Evolutionary conservation across 2,888 invertebrate species (phyloP).

Genomic region (Apamea anceps): DNA sequence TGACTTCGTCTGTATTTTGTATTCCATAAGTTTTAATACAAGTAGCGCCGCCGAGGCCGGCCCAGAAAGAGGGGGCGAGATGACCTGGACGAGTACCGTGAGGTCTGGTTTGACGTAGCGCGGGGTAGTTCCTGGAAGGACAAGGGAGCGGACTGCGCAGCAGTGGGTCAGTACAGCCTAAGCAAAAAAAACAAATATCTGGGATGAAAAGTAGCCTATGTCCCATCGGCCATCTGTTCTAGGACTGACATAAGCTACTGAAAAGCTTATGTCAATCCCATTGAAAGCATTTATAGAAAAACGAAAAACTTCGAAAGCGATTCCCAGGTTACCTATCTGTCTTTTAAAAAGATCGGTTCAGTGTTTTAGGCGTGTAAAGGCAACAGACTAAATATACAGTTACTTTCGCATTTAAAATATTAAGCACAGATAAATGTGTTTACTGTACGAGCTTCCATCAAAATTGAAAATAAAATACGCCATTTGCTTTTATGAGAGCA

Average conservation of each 20-base stretch:
- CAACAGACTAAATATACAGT: background rate
- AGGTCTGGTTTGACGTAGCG: background rate
- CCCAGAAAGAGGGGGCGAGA: background rate
- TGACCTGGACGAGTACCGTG: background rate
- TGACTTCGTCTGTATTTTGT: background rate
- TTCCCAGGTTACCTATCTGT: background rate
- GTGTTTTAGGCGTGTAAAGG: too few relatives aligned
- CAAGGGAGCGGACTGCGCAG: background rate
- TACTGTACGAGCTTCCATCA: slow-evolving; percentile 32
- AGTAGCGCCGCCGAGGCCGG: background rate
- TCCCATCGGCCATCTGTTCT: too few relatives aligned
- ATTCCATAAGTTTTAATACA: background rate
- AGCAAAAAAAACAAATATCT: background rate
- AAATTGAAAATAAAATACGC: slow-evolving; percentile 44
- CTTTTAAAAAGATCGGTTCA: background rate
- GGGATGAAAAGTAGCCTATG: background rate
- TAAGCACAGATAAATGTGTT: slow-evolving; percentile 2
- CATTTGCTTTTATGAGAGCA: slow-evolving; percentile 40
- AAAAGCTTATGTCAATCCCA: background rate
- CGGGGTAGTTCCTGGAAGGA: background rate
- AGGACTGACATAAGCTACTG: background rate
- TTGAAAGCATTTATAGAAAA: background rate
- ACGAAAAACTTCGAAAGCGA: background rate
- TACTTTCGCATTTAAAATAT: background rate
- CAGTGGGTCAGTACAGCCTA: background rate